phyloP scores from a whole-genome alignment of 92 coral and sea anemone genomes.

The Muricea muricata region DNA sequence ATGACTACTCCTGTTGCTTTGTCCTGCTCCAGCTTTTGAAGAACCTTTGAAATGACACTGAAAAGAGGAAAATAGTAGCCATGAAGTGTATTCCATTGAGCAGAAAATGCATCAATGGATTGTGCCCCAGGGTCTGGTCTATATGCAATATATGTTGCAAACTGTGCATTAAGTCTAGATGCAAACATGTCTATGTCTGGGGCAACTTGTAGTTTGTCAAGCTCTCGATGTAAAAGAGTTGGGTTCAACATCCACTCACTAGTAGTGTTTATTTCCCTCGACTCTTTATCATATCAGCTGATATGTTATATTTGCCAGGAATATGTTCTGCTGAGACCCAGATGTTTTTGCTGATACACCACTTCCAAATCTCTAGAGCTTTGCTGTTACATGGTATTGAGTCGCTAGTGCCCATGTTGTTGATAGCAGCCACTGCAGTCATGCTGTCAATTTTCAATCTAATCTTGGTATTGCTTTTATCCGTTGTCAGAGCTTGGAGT shows the following conservation, averaged over 20 bases:
- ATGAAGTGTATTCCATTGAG: neutral
- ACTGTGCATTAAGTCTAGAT: conserved; percentile 5
- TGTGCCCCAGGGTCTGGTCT: conserved; percentile 21
- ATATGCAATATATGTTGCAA: neutral
- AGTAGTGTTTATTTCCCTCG: neutral
- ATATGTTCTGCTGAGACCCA: conserved; percentile 62
- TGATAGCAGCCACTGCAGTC: conserved; percentile 48
- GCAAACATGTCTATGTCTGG: conserved; percentile 39
- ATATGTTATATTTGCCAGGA: conserved; percentile 50
- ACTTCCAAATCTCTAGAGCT: conserved; percentile 56
- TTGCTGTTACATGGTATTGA: conserved; percentile 43
- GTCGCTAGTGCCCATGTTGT: conserved; percentile 55
- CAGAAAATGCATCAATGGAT: conserved; percentile 27
- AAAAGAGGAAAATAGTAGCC: neutral
- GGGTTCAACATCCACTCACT: conserved; percentile 26
- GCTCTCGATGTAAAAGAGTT: conserved; percentile 12
- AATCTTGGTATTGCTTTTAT: neutral
- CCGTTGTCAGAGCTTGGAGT: neutral
- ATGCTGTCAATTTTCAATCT: conserved; percentile 50
- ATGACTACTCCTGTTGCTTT: neutral
- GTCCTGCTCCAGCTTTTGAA: conserved; percentile 7
- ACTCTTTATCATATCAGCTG: conserved; percentile 37
- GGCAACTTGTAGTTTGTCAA: conserved; percentile 21
- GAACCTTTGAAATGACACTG: neutral
- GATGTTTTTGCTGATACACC: conserved; percentile 34